Percentiles rank a stretch among this genome's conserved stretches.
Conservation (phyloP, 1,140 invertebrate genomes). For the Euglossa dilemma region DNA sequence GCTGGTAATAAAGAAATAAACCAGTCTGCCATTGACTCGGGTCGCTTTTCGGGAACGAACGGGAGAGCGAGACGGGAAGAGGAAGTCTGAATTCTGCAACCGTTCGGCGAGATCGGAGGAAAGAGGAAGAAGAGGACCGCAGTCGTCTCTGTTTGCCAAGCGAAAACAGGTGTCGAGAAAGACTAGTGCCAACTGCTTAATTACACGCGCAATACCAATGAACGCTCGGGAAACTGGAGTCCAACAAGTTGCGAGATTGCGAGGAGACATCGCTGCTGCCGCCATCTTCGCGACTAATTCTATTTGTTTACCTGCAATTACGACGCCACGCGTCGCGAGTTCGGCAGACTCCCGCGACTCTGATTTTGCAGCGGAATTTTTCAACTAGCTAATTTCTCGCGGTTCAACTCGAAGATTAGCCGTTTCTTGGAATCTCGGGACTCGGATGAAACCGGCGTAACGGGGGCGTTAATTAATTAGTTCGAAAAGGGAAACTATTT, state of each 20-base stretch:
- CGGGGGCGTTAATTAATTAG: too few relatives aligned
- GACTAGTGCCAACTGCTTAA: slow-evolving; percentile 18
- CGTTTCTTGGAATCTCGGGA: too few relatives aligned
- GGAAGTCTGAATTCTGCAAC: not conserved
- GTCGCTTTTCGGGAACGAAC: not conserved
- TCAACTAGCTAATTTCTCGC: too few relatives aligned
- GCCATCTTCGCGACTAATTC: not conserved
- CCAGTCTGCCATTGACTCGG: not conserved
- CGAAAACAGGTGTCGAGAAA: slow-evolving; percentile 29
- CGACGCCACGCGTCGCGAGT: not conserved
- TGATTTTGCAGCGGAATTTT: too few relatives aligned
- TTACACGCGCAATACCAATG: slow-evolving; percentile 39
- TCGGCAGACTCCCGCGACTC: not conserved
- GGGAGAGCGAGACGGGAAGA: too few relatives aligned
- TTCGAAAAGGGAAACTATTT: too few relatives aligned
- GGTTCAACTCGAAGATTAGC: too few relatives aligned
- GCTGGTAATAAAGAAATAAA: too few relatives aligned
- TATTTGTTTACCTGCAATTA: slow-evolving; percentile 28
- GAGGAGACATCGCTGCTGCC: too few relatives aligned
- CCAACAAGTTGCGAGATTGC: slow-evolving; percentile 17
- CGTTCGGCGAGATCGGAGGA: not conserved
- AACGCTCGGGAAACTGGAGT: not conserved
- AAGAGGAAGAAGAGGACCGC: not conserved
- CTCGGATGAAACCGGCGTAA: too few relatives aligned
- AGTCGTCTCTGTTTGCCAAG: slow-evolving; percentile 23